phyloP scores from a whole-genome alignment of 2,113 vertebrate genomes.

The Speoplatyrhinus poulsoni region DNA sequence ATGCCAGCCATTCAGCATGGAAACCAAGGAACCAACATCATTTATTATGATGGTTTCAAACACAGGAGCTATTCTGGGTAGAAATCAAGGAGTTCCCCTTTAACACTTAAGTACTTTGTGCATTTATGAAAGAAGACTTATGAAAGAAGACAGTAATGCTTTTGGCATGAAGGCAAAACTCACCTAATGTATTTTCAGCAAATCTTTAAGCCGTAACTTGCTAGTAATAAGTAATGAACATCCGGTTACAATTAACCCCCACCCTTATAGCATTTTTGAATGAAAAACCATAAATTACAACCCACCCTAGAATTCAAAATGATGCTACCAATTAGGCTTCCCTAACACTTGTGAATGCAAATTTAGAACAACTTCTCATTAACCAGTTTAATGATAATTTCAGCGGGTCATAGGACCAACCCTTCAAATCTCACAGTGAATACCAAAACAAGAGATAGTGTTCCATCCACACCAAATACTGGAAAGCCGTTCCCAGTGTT shows the following conservation, averaged over 20 bases:
- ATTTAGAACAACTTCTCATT: constrained; percentile 57
- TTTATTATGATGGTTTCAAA: too few species aligned
- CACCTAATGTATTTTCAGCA: neutral
- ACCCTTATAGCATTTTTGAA: constrained; percentile 2
- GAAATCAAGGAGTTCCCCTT: too few species aligned
- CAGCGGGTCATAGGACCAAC: constrained; percentile 48
- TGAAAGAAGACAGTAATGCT: neutral
- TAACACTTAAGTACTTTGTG: too few species aligned
- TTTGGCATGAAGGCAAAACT: neutral
- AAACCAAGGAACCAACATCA: too few species aligned
- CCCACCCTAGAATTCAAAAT: constrained; percentile 25
- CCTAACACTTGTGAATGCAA: constrained; percentile 52
- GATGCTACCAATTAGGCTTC: constrained; percentile 51
- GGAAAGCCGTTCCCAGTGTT: constrained; percentile 30
- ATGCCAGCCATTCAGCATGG: too few species aligned
- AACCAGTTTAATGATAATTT: constrained; percentile 55
- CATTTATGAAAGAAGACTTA: neutral
- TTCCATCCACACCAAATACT: constrained; percentile 48
- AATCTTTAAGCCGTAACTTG: neutral
- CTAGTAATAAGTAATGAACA: neutral
- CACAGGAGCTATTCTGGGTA: too few species aligned
- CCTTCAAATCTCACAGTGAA: constrained; percentile 53
- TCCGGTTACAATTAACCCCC: neutral
- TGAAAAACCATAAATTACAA: constrained; percentile 36
- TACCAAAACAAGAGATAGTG: constrained; percentile 50